Conservation (phyloP, 2,797 vertebrate genomes). For the Tamandua tetradactyla region DNA sequence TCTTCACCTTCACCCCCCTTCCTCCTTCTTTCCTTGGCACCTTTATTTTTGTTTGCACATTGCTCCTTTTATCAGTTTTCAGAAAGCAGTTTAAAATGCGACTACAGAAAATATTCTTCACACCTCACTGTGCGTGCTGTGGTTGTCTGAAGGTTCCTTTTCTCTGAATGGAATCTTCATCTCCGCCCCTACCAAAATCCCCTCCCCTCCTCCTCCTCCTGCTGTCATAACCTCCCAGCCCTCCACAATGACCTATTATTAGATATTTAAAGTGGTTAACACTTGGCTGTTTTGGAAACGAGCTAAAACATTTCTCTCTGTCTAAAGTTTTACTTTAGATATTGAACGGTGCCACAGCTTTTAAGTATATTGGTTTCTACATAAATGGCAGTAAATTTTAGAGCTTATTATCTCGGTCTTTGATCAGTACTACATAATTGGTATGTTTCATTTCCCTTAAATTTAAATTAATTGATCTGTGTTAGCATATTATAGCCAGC, state of each 20-base stretch:
- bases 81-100: conserved; percentile 45
- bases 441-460: conserved; percentile 58
- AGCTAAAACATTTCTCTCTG: conserved; percentile 59
- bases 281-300: conserved; percentile 50
- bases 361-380: neutral
- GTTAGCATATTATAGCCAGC: neutral
- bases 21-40: neutral
- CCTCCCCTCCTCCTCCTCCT: neutral
- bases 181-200: neutral
- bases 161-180: neutral
- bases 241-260: conserved; percentile 60
- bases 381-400: neutral
- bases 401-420: conserved; percentile 41
- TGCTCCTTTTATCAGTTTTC: conserved; percentile 66
- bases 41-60: neutral
- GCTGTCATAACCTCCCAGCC: neutral
- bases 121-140: neutral
- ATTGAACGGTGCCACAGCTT: neutral
- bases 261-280: conserved; percentile 68
- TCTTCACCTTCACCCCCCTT: neutral
- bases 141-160: conserved; percentile 55
- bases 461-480: conserved; percentile 55
- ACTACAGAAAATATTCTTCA: conserved; percentile 40
- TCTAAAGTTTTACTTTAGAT: conserved; percentile 47
- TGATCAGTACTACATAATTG: neutral